Base-by-base conservation (phyloP, 92 coral and sea anemone species). In the Actinernus sp. region DNA sequence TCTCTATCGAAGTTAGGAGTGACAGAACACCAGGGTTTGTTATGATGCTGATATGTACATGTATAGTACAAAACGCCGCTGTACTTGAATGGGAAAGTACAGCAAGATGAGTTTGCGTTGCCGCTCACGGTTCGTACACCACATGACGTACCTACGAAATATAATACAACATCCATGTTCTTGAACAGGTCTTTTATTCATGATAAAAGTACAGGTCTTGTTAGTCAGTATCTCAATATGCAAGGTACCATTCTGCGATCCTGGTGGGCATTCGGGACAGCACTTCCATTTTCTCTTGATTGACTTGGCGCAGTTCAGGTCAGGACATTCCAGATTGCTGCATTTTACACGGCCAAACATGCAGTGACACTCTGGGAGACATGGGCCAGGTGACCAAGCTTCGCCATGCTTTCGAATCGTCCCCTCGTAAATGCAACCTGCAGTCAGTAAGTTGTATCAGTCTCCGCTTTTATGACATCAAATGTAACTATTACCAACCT, bases 321-420 rank as follows among this genome's bases (percentile, higher is more conserved):
- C 98, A 72, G 98, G 98, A 75, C 98, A 93, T 65, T 93, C 98
- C 22, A 93, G 55, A 30, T 90, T 90, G 49, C 89, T 67, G 63
- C 98, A 93, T 45, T 85, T 83, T 65, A 89, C 88, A 50, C 61
- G 73, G 64, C 94, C 98, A 72, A 79, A 79, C 13, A 58, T 24
- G 58, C 98, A 93, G 38, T 88, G 92, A 72, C 98, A 93, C 58
- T 93, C 92, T 28, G 93, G 97, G 67, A 93, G 73, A 72, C 98
- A 93, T 24, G 98, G 96, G 18, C 98, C 91, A 58, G 98, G 98
- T 47, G 98, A 93, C 98, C 98, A 93, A 31, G 85, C 64, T 46
- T 93, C 97, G 0, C 98, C 94, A 34, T 88, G 96, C 50, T 54
- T 92, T 4, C 84, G 93, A 13, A 84, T 48, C 1, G 56, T 49